Evolutionary conservation across 2,797 vertebrate species (phyloP), one percentile per base, ranked within the genome.

Genomic region (Leucoraja ocellata): DNA sequence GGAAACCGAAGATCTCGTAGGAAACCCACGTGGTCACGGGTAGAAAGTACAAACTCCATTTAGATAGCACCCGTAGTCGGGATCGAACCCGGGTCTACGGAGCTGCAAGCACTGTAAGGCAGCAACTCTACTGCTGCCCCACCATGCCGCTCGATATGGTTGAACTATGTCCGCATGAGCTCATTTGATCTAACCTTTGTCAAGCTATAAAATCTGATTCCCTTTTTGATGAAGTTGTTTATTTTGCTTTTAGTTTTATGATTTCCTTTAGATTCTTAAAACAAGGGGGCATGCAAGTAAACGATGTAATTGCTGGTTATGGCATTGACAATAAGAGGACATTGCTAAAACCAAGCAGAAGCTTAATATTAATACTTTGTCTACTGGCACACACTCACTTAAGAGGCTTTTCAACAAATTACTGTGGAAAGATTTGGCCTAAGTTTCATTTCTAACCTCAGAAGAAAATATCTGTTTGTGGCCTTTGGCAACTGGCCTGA

Each of bases 381-480:
- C 83, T 61, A 13, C 65, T 32, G 63, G 28, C 36, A 32, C 18
- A 14, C 84, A 36, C 68, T 54, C 21, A 92, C 39, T 76, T 91
- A 91, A 91, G 68, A 91, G 61, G 36, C 65, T 39, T 39, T 74
- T 76, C 5, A 92, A 54, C 39, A n/a, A 46, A 8, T 68, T 74
- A 4, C 21, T 73, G 10, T 74, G 46, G 68, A 21, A 91, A 91
- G 74, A 91, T 36, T 91, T 91, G 88, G 88, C 68, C 10, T 2
- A 76, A 92, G 73, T 28, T 92, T 54, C 73, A 76, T 28, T 61
- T 76, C 39, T 54, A 46, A 74, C 71, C 71, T n/a, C 9, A 54
- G 25, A 23, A 76, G 11, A 71, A 92, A 92, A 92, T 76, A 74
- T 92, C 46, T 92, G 39, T 76, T 46, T 92, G 90, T 76, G 90